phyloP scores from a whole-genome alignment of 2,888 invertebrate species.

The Ornithoptera priamus region DNA sequence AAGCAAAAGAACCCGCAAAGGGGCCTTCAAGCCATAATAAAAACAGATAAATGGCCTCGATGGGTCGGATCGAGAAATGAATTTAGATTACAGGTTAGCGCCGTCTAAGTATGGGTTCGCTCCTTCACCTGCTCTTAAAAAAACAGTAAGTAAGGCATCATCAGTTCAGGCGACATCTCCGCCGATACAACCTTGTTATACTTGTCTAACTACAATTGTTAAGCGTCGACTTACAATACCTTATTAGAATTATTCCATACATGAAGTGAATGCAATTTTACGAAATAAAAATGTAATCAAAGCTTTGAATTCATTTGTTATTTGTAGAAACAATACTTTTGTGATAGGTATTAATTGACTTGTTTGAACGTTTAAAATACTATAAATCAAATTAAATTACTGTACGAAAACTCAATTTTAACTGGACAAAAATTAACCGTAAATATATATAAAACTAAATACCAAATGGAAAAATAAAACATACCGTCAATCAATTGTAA shows the following conservation, averaged over 20 bases:
- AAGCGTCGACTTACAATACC: no score
- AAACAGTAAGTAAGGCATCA: conserved; percentile 40
- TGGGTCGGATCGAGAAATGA: conserved; percentile 79
- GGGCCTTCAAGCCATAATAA: conserved; percentile 77
- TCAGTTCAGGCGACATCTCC: conserved; percentile 25
- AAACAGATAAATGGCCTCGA: conserved; percentile 74
- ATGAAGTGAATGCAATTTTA: no score
- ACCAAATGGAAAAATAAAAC: not conserved
- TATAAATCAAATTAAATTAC: no score
- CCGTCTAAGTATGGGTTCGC: conserved; percentile 76
- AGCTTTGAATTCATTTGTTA: no score
- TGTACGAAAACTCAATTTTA: not conserved
- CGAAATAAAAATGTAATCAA: no score
- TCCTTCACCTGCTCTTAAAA: conserved; percentile 74
- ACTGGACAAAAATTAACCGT: not conserved
- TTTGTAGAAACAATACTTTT: no score
- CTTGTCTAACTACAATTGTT: not conserved
- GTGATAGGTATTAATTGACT: no score
- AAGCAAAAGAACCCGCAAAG: conserved; percentile 74
- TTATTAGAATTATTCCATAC: no score
- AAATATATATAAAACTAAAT: not conserved
- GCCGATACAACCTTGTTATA: conserved; percentile 28
- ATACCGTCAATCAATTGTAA: not conserved
- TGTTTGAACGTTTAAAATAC: no score
- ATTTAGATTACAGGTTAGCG: conserved; percentile 80